Conservation (phyloP, 2,797 vertebrate species). For the Sandelia bainsii region DNA sequence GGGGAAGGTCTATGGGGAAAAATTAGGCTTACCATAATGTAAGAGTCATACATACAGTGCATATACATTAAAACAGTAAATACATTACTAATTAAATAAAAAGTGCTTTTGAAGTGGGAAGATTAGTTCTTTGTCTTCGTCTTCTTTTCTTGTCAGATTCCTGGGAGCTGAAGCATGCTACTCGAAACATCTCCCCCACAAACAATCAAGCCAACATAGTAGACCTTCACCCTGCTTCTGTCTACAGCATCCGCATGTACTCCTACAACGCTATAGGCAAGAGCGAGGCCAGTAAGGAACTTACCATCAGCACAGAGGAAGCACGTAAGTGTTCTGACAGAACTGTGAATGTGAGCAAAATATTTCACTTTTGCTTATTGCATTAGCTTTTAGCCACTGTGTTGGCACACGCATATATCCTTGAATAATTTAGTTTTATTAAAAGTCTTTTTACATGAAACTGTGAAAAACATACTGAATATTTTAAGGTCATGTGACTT, state of each 20-base stretch:
- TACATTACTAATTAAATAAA: background rate
- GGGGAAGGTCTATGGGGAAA: background rate
- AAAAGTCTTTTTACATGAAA: slow-evolving; percentile 8
- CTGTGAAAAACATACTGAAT: slow-evolving; percentile 15
- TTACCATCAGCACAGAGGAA: slow-evolving; percentile 98
- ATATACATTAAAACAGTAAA: too few species aligned
- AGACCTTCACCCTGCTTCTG: slow-evolving; percentile 95
- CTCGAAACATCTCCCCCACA: slow-evolving; percentile 96
- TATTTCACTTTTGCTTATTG: slow-evolving; percentile 8
- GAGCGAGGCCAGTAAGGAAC: slow-evolving; percentile 97
- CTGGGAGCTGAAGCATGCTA: slow-evolving; percentile 97
- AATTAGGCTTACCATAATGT: background rate
- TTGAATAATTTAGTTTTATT: slow-evolving; percentile 31
- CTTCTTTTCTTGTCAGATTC: slow-evolving; percentile 83
- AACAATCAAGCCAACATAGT: slow-evolving; percentile 99
- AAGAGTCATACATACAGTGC: too few species aligned
- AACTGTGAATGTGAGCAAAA: background rate
- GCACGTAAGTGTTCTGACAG: slow-evolving; percentile 86
- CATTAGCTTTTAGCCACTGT: background rate
- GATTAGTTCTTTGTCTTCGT: background rate
- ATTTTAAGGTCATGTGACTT: background rate
- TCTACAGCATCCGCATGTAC: slow-evolving; percentile 99
- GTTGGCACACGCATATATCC: slow-evolving; percentile 13
- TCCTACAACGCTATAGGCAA: slow-evolving; percentile 97
- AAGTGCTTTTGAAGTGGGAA: background rate